phyloP scores from a whole-genome alignment of 2,797 vertebrate species.

The Hydrocynus forskahlii region DNA sequence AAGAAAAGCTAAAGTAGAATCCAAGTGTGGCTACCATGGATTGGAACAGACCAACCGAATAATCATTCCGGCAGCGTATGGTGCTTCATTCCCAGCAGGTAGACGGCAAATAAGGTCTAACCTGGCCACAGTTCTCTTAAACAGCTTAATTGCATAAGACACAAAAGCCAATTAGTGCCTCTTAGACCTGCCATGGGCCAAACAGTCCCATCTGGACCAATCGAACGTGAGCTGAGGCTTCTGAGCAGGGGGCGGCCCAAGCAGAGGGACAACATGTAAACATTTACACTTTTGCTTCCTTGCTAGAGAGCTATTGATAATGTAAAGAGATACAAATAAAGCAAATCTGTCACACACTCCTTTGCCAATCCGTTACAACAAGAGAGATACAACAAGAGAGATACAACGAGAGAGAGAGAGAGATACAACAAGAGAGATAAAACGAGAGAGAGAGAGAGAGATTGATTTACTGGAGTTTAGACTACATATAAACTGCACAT shows the following conservation, averaged over 20 bases:
- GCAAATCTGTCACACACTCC: neutral
- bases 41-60: neutral
- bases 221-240: neutral
- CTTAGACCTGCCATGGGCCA: neutral
- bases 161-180: slow-evolving; percentile 28
- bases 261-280: neutral
- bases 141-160: slow-evolving; percentile 44
- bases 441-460: too few relatives aligned
- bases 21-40: too few relatives aligned
- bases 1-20: too few relatives aligned
- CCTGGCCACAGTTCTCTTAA: slow-evolving; percentile 21
- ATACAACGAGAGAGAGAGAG: neutral
- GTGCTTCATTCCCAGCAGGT: neutral
- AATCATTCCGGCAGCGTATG: neutral
- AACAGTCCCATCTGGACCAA: slow-evolving; percentile 1
- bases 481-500: neutral
- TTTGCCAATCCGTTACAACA: too few relatives aligned
- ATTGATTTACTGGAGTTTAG: neutral
- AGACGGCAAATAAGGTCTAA: neutral
- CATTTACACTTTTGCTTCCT: slow-evolving; percentile 15
- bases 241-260: neutral
- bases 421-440: too few relatives aligned
- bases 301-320: neutral
- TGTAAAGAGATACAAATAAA: neutral
- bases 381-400: too few relatives aligned